phyloP scores from a whole-genome alignment of 2,888 invertebrate genomes.

The Hydriomena furcata region DNA sequence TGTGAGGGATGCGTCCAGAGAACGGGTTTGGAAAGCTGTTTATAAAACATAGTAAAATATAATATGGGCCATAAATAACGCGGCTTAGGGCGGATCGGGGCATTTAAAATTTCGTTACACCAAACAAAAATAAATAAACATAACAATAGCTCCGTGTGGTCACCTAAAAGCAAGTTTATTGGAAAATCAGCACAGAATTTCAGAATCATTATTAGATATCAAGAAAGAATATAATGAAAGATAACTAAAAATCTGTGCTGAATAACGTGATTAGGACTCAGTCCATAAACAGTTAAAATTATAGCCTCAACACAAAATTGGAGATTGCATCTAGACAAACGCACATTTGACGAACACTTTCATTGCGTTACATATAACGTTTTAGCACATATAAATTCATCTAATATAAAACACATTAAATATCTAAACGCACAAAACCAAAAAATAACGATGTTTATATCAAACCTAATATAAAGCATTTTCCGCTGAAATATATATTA shows the following conservation, averaged over 20 bases:
- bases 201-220: constrained; percentile 36
- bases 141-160: constrained; percentile 78
- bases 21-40: constrained; percentile 65
- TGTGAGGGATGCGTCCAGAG: constrained; percentile 61
- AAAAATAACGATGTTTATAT: constrained; percentile 63
- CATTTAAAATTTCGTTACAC: constrained; percentile 65
- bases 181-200: constrained; percentile 64
- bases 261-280: constrained; percentile 67
- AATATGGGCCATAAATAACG: constrained; percentile 72
- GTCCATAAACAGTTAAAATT: constrained; percentile 62
- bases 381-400: constrained; percentile 76
- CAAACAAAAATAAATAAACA: constrained; percentile 69
- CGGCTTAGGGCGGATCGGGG: constrained; percentile 77
- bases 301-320: constrained; percentile 63
- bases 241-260: constrained; percentile 60
- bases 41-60: constrained; percentile 59
- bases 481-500: constrained; percentile 59
- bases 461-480: constrained; percentile 73
- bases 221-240: constrained; percentile 5
- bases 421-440: constrained; percentile 67
- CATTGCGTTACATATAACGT: constrained; percentile 83
- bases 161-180: constrained; percentile 78
- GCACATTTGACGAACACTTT: constrained; percentile 74
- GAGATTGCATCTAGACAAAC: constrained; percentile 75
- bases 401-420: constrained; percentile 69